phyloP scores from a whole-genome alignment of 1,140 invertebrate genomes.

The Drosophila bocki region DNA sequence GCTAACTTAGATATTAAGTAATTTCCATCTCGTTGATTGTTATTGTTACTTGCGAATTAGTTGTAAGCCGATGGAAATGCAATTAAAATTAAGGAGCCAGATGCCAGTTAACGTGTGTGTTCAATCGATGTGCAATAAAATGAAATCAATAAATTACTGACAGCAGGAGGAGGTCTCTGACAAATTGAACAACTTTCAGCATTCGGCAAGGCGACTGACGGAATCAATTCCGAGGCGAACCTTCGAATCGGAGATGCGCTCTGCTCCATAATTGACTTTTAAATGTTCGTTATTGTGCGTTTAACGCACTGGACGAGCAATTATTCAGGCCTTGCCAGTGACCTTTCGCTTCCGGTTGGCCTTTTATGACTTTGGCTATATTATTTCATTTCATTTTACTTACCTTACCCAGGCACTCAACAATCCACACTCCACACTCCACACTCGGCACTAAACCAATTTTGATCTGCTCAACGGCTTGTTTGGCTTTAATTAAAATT shows the following conservation, averaged over 20 bases:
- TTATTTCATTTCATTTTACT: neutral
- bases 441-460: constrained; percentile 3
- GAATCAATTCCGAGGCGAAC: constrained; percentile 35
- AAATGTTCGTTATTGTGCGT: constrained; percentile 62
- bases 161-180: constrained; percentile 27
- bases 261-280: constrained; percentile 69
- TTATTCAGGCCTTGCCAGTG: constrained; percentile 63
- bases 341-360: constrained; percentile 69
- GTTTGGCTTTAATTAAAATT: constrained; percentile 66
- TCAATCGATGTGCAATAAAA: constrained; percentile 60
- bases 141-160: constrained; percentile 58
- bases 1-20: constrained; percentile 20
- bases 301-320: constrained; percentile 59
- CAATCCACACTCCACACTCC: neutral
- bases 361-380: constrained; percentile 26
- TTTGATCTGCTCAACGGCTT: constrained; percentile 30
- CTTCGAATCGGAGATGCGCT: constrained; percentile 69
- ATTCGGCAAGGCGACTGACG: constrained; percentile 4
- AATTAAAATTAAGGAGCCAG: constrained; percentile 38
- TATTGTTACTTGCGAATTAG: constrained; percentile 37
- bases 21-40: constrained; percentile 34
- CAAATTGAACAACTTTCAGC: constrained; percentile 60
- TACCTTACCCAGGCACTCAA: constrained; percentile 7
- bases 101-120: constrained; percentile 31
- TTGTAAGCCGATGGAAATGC: constrained; percentile 38